phyloP scores from a whole-genome alignment of 2,113 vertebrate species.

The Lipophrys pholis region DNA sequence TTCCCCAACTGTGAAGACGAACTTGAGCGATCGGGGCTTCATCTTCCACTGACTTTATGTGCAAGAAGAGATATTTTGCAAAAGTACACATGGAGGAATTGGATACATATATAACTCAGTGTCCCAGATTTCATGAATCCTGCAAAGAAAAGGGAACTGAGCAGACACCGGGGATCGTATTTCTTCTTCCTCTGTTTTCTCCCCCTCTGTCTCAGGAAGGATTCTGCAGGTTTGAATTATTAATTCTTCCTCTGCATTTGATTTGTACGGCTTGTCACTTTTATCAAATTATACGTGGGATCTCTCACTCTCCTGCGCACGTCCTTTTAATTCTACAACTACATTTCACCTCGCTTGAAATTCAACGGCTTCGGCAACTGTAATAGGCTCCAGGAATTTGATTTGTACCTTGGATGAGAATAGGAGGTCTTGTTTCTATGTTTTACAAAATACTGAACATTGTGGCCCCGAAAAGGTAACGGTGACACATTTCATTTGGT shows the following conservation, averaged over 20 bases:
- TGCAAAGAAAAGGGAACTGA: conserved; percentile 64
- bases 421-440: background rate
- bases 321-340: conserved; percentile 66
- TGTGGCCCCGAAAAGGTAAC: background rate
- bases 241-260: conserved; percentile 74
- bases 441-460: background rate
- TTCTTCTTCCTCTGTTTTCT: conserved; percentile 67
- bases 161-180: conserved; percentile 58
- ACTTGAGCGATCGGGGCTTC: conserved; percentile 34
- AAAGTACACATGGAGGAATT: conserved; percentile 61
- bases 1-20: conserved; percentile 13
- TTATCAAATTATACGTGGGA: conserved; percentile 79
- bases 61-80: conserved; percentile 37
- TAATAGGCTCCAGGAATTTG: background rate
- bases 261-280: conserved; percentile 82
- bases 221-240: conserved; percentile 80
- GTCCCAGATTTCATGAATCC: conserved; percentile 76
- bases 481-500: background rate
- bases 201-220: conserved; percentile 60
- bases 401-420: conserved; percentile 16
- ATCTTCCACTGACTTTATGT: conserved; percentile 23
- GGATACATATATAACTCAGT: conserved; percentile 67
- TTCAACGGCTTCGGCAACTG: conserved; percentile 14
- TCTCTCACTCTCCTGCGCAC: conserved; percentile 59
- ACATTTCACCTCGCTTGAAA: conserved; percentile 32